A percentile compares a stretch with the other conserved stretches of the same genome.
Conservation (phyloP, 2,113 vertebrate species). For the Clarias macrocephalus region DNA sequence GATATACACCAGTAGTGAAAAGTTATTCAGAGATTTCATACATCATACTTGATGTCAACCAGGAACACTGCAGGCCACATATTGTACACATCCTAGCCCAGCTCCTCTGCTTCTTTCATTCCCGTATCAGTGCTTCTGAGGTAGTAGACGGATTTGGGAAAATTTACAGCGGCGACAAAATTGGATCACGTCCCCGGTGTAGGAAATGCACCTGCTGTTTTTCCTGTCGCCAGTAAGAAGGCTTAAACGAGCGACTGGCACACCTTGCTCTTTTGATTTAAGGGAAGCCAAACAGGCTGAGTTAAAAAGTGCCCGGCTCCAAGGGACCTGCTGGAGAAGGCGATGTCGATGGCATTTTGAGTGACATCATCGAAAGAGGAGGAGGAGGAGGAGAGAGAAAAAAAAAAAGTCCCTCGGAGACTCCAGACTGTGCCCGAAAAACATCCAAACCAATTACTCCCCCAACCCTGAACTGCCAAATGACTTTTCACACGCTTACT, state of each 20-base stretch:
- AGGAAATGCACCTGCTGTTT: constrained; percentile 65
- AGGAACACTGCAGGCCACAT: neutral
- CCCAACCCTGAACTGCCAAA: constrained; percentile 49
- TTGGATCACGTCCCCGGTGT: constrained; percentile 67
- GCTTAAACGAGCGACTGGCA: constrained; percentile 47
- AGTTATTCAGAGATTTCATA: neutral
- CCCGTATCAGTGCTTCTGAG: neutral
- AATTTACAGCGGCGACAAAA: constrained; percentile 72
- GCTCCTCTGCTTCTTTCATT: neutral
- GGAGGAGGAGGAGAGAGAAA: constrained; percentile 29
- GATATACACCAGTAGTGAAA: neutral
- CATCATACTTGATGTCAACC: neutral
- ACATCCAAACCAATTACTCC: constrained; percentile 63
- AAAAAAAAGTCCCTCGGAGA: constrained; percentile 36
- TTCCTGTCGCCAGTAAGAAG: constrained; percentile 58
- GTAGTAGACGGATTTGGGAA: constrained; percentile 26
- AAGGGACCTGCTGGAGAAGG: neutral
- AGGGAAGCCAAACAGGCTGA: neutral
- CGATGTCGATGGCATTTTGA: neutral
- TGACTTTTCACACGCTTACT: constrained; percentile 42
- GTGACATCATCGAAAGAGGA: constrained; percentile 18
- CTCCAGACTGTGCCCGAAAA: constrained; percentile 51
- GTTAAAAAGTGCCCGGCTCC: neutral
- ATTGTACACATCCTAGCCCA: neutral
- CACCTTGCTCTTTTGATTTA: constrained; percentile 59